A percentile compares a stretch with the other conserved stretches of the same genome.
Evolutionary conservation across 2,797 vertebrate genomes (phyloP).

Genomic region (Rhinichthys osculus): DNA sequence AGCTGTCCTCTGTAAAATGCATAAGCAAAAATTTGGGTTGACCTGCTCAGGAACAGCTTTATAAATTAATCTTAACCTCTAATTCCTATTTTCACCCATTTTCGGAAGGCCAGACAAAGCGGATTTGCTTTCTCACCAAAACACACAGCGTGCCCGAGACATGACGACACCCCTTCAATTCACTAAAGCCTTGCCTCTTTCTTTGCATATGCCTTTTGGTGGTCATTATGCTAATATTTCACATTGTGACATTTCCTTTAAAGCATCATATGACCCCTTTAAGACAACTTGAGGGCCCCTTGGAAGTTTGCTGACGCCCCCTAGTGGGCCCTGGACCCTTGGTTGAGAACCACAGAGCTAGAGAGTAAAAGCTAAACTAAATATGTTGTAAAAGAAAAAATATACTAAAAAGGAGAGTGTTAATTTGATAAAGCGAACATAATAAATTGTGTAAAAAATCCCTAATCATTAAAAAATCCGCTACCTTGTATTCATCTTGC

Average conservation of each 20-base stretch:
- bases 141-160: no score
- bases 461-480: not conserved
- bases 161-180: not conserved
- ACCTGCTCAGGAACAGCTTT: not conserved
- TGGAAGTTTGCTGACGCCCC: not conserved
- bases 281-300: not conserved
- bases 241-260: not conserved
- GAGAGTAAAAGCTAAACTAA: not conserved
- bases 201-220: not conserved
- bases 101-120: not conserved
- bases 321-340: not conserved
- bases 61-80: not conserved
- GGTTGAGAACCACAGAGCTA: not conserved
- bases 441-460: not conserved
- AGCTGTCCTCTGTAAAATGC: not conserved
- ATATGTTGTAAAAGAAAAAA: not conserved
- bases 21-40: no score
- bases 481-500: conserved; percentile 89
- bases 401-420: not conserved
- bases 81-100: not conserved
- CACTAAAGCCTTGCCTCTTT: not conserved
- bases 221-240: not conserved
- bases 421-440: not conserved
- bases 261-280: not conserved
- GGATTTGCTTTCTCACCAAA: not conserved